phyloP scores from a whole-genome alignment of 2,113 vertebrate genomes.

The Scatophagus argus region DNA sequence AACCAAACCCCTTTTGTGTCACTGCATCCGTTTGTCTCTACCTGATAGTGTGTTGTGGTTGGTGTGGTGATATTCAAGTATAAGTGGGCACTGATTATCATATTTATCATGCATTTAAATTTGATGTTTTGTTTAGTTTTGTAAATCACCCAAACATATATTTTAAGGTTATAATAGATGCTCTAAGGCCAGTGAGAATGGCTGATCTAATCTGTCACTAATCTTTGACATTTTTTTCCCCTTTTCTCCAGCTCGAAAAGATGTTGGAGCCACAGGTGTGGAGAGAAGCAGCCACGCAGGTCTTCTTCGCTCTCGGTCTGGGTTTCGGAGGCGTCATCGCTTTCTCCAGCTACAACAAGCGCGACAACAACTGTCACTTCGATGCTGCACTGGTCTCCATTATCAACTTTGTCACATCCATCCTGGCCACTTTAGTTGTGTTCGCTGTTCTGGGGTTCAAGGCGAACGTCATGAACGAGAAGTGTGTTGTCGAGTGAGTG shows the following conservation, averaged over 20 bases:
- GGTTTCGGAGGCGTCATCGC: conserved; percentile 98
- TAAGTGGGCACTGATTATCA: too few species aligned
- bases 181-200: too few species aligned
- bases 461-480: conserved; percentile 99
- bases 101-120: too few species aligned
- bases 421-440: conserved; percentile 96
- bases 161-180: too few species aligned
- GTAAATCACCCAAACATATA: too few species aligned
- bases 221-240: neutral
- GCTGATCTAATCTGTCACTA: neutral
- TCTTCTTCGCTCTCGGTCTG: conserved; percentile 96
- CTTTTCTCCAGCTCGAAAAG: conserved; percentile 90
- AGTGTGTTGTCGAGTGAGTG: conserved; percentile 97
- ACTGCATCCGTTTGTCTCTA: too few species aligned
- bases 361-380: conserved; percentile 99
- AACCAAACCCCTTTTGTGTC: too few species aligned
- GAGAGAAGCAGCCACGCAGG: conserved; percentile 97
- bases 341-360: conserved; percentile 99
- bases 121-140: too few species aligned
- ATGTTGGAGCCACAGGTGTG: conserved; percentile 99
- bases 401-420: conserved; percentile 97
- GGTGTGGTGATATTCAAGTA: too few species aligned
- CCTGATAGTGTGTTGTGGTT: too few species aligned
- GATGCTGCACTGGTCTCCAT: conserved; percentile 94
- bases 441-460: conserved; percentile 99